Percentiles rank a stretch among this genome's conserved stretches.
These are phyloP conservation scores for Taenioides sp. DNA, from an alignment of 2,797 vertebrate species.

Conservation along the genomic window DNA sequence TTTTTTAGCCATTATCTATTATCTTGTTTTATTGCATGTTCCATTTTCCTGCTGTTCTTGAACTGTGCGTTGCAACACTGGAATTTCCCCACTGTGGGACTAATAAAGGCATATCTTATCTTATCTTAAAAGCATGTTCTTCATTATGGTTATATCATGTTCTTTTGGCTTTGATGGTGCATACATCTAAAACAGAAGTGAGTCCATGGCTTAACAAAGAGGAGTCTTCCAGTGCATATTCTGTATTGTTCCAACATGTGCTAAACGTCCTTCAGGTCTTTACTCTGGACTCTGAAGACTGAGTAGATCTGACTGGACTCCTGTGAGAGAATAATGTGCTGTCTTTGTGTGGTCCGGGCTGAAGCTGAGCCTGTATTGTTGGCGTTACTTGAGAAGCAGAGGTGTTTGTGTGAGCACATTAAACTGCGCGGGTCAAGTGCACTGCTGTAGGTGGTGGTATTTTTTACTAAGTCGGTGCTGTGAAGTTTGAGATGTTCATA, in stretches of 20 bases:
- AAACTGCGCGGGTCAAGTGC: slow-evolving; percentile 8
- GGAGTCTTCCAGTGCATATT: neutral
- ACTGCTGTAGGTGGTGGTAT: neutral
- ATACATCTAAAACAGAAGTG: too few relatives aligned
- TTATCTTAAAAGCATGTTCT: neutral
- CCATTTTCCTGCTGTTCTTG: too few relatives aligned
- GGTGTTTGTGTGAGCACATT: slow-evolving; percentile 14
- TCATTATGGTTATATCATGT: too few relatives aligned
- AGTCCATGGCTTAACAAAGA: neutral
- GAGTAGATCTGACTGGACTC: neutral
- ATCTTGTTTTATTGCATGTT: too few relatives aligned
- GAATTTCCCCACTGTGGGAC: too few relatives aligned
- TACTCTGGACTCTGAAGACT: neutral
- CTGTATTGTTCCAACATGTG: neutral
- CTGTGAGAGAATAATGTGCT: neutral
- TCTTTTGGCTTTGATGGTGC: too few relatives aligned
- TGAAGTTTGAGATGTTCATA: neutral
- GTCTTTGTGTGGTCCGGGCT: neutral
- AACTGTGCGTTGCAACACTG: too few relatives aligned
- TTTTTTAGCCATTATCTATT: too few relatives aligned
- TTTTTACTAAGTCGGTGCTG: slow-evolving; percentile 4
- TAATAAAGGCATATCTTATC: too few relatives aligned
- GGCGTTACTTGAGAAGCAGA: slow-evolving; percentile 2
- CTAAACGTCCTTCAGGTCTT: neutral
- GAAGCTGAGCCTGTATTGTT: slow-evolving; percentile 11